Evolutionary conservation across 2,888 invertebrate genomes (phyloP).

Genomic region (Teleogryllus oceanicus): DNA sequence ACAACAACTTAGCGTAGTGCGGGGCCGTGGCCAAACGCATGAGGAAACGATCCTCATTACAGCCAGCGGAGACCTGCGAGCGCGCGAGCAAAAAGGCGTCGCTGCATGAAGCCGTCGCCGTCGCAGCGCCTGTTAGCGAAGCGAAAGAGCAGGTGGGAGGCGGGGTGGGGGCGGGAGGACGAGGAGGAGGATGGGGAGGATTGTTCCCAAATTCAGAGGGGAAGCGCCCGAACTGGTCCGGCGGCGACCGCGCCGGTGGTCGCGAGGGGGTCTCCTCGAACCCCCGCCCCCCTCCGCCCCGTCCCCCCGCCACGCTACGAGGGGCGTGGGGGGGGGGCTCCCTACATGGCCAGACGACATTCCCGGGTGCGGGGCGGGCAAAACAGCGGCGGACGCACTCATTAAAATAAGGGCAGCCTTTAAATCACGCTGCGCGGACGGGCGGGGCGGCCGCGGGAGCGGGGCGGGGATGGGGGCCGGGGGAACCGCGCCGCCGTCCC

Average conservation of each 20-base stretch:
- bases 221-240: background rate
- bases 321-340: background rate
- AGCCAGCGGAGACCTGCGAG: no score
- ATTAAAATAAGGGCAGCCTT: slow-evolving; percentile 1
- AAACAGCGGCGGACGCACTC: background rate
- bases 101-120: no score
- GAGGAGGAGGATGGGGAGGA: background rate
- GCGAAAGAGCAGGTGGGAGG: no score
- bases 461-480: background rate
- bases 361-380: background rate
- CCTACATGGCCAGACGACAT: slow-evolving; percentile 7
- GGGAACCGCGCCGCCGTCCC: background rate
- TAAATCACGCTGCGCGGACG: background rate
- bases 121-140: no score
- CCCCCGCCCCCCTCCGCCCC: background rate
- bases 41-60: no score
- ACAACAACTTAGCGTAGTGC: no score
- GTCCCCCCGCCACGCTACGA: background rate
- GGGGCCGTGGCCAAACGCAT: no score
- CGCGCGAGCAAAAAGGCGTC: no score
- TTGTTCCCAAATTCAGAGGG: background rate
- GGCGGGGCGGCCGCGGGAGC: background rate
- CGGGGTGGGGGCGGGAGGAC: no score
- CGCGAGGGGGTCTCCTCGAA: background rate
- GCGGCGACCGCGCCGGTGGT: background rate